Evolutionary conservation across 2,113 vertebrate genomes (phyloP), one percentile per base, ranked within the genome.

Genomic region (Corydoras sp.): DNA sequence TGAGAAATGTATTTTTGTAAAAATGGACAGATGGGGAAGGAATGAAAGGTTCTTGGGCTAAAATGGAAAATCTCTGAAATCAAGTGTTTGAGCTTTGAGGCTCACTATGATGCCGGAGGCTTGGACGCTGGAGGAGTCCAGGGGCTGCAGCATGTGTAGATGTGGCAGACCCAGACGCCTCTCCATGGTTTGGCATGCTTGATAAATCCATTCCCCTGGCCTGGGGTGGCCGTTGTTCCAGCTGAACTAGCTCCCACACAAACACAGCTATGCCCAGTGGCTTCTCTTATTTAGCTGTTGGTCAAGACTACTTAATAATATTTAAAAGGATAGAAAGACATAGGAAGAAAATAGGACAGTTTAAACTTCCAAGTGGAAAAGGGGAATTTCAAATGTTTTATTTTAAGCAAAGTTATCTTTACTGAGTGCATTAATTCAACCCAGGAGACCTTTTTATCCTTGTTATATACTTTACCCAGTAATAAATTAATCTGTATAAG

Each of bases 261-360:
- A 89, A 88, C 87, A 91, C 75, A 81, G 73, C 78, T 82, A 83
- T 83, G 81, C 84, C 80, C 74, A 74, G 81, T 80, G 79, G 81
- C 80, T 80, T 85, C 84, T 85, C 83, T 83, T 83, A 84, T 89
- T 88, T 82, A 86, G 83, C 76, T 80, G 79, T 86, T 79, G 82
- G 83, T 89, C 85, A 87, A 85, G 81, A 86, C 78, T 74, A 85
- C 85, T 88, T 88, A 85, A 88, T 86, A 87, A 83, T 83, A 86
- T 88, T 86, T 80, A 83, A 85, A 81, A 82, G 86, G 87, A 85
- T 87, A 83, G 80, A 62, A 80, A 75, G 81, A 87, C 77, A 75
- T 43, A 43, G 35, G 35, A 43, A 43, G 35, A 43, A 43, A 43
- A 43, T 43, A 43, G 35, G 35, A 43, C 35, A 43, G 35, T 43